Conservation (phyloP, 2,888 invertebrate species). For the Drosophila antonietae region DNA sequence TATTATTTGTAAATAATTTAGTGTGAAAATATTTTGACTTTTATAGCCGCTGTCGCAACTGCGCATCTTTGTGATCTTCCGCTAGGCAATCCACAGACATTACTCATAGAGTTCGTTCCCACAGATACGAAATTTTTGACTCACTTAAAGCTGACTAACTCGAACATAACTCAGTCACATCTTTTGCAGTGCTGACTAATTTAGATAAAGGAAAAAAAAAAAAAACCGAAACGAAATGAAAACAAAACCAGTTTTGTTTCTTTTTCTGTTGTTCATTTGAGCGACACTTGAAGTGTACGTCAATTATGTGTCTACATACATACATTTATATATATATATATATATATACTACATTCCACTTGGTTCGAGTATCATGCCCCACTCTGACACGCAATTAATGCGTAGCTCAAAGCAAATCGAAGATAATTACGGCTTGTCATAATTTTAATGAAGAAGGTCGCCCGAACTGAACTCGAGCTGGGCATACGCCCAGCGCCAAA, state of each 20-base stretch:
- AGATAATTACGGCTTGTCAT: conserved; percentile 81
- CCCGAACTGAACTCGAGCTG: conserved; percentile 49
- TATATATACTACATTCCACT: neutral
- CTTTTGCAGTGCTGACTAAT: conserved; percentile 51
- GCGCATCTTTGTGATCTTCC: conserved; percentile 29
- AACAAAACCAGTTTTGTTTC: conserved; percentile 45
- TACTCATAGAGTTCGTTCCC: conserved; percentile 50
- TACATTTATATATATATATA: neutral
- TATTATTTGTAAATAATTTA: neutral
- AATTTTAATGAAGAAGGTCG: conserved; percentile 81
- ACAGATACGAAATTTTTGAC: conserved; percentile 33
- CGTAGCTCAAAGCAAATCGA: conserved; percentile 78
- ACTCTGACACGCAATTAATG: conserved; percentile 74
- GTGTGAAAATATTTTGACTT: conserved; percentile 5
- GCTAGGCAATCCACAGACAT: conserved; percentile 38
- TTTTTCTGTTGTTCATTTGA: conserved; percentile 28
- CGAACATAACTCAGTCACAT: conserved; percentile 39
- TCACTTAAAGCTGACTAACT: conserved; percentile 58
- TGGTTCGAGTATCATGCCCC: conserved; percentile 42
- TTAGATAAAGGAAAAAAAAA: conserved; percentile 22
- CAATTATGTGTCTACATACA: conserved; percentile 22
- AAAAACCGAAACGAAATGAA: conserved; percentile 10
- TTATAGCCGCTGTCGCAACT: conserved; percentile 12
- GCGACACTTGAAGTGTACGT: conserved; percentile 53
- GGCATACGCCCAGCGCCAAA: conserved; percentile 4